These are phyloP conservation scores for Sycophila texana DNA, from an alignment of 2,888 invertebrate species.

Conservation along the genomic window DNA sequence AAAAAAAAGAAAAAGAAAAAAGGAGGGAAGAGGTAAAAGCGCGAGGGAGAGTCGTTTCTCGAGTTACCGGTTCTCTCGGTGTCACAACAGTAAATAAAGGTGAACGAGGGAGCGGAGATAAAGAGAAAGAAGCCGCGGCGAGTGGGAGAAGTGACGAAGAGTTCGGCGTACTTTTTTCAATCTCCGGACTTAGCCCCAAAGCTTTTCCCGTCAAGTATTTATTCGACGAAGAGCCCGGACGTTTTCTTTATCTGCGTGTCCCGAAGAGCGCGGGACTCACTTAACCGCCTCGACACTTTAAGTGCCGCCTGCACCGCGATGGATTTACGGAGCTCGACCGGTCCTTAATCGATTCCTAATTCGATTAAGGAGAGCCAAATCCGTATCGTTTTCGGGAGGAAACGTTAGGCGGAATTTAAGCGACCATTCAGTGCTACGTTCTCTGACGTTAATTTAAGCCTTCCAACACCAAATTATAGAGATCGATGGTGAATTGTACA, in stretches of 20 bases:
- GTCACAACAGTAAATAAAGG: conserved; percentile 1
- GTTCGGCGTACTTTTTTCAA: neutral
- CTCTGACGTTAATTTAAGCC: too few species aligned
- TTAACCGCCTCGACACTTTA: conserved; percentile 39
- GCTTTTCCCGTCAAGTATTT: conserved; percentile 19
- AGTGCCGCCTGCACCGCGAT: conserved; percentile 15
- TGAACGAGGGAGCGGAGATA: neutral
- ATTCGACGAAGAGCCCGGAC: neutral
- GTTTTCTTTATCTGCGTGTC: neutral
- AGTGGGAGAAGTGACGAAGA: too few species aligned
- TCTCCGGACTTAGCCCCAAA: conserved; percentile 3
- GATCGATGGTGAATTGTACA: too few species aligned
- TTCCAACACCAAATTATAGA: too few species aligned
- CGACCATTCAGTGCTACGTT: too few species aligned
- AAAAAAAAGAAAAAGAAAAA: neutral
- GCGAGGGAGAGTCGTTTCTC: neutral
- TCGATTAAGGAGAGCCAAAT: conserved; percentile 28
- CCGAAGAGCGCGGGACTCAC: neutral
- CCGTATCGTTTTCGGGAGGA: neutral
- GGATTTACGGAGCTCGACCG: conserved; percentile 4
- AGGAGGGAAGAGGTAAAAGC: too few species aligned
- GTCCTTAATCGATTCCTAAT: conserved; percentile 46
- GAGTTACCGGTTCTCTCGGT: too few species aligned
- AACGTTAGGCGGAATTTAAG: too few species aligned
- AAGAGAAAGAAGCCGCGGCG: too few species aligned